Evolutionary conservation across 2,888 invertebrate species (phyloP).

Genomic region (Apamea crenata): DNA sequence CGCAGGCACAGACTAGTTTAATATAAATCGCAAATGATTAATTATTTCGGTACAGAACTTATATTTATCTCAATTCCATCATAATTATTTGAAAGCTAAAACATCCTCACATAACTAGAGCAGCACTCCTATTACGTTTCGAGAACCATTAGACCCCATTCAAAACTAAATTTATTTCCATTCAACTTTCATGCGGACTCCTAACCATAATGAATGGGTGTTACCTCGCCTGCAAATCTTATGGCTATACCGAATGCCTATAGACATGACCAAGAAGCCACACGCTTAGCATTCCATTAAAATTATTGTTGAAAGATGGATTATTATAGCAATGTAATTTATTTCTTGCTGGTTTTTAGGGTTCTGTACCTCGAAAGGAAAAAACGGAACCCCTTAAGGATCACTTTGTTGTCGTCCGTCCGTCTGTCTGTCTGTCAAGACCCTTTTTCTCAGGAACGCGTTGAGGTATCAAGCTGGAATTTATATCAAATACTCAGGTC

Average conservation of each 20-base stretch:
- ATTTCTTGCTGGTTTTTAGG: too few relatives aligned
- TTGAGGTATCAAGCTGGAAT: too few relatives aligned
- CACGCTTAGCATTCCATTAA: neutral
- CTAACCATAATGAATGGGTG: constrained; percentile 40
- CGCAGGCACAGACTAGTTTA: too few relatives aligned
- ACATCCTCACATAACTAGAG: neutral
- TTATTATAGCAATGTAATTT: neutral
- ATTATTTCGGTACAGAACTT: neutral
- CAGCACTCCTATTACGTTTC: constrained; percentile 21
- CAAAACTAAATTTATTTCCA: constrained; percentile 44
- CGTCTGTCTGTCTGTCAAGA: too few relatives aligned
- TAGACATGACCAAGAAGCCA: constrained; percentile 15
- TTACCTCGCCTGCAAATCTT: constrained; percentile 45
- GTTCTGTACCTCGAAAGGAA: too few relatives aligned
- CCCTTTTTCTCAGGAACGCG: too few relatives aligned
- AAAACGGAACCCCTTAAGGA: too few relatives aligned
- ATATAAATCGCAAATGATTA: neutral
- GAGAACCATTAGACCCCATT: constrained; percentile 42
- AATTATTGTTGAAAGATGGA: neutral
- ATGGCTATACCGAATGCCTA: constrained; percentile 31
- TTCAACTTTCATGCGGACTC: constrained; percentile 47
- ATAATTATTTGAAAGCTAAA: constrained; percentile 11
- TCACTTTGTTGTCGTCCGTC: too few relatives aligned
- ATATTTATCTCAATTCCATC: neutral
- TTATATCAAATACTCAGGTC: too few relatives aligned